Evolutionary conservation across 2,797 vertebrate genomes (phyloP).

Genomic region (Notolepis coatsorum): DNA sequence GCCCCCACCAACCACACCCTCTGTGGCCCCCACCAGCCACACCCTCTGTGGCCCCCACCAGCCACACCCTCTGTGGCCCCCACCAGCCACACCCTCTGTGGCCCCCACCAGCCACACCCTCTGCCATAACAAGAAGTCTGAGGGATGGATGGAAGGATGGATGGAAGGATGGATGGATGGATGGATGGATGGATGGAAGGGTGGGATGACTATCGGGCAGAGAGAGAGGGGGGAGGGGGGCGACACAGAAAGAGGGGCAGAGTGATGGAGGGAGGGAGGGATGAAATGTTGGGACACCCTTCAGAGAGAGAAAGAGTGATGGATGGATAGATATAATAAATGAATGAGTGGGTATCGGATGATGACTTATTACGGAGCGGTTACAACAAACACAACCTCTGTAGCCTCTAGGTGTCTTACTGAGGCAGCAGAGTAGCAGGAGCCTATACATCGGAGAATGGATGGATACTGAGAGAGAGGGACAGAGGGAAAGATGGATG

Average conservation of each 20-base stretch:
- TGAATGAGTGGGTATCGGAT: constrained; percentile 32
- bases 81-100: constrained; percentile 40
- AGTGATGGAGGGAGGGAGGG: constrained; percentile 16
- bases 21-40: constrained; percentile 26
- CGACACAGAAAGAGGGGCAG: neutral
- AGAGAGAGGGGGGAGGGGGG: no score
- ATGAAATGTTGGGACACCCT: no score
- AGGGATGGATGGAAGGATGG: constrained; percentile 25
- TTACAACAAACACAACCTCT: neutral
- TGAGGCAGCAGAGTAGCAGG: no score
- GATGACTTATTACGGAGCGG: constrained; percentile 27
- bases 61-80: no score
- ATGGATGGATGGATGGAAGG: no score
- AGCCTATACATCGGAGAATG: no score
- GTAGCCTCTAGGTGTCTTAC: no score
- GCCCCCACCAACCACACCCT: no score
- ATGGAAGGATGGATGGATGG: constrained; percentile 49
- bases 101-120: constrained; percentile 61
- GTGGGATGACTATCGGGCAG: constrained; percentile 57
- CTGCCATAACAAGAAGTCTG: constrained; percentile 52
- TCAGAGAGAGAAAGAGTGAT: no score
- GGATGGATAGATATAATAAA: constrained; percentile 33
- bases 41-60: no score
- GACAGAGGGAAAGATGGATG: no score
- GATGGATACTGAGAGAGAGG: no score